phyloP scores from a whole-genome alignment of 30 jellyfish, hydroid and myxozoan genomes.

The Aurelia aurita region DNA sequence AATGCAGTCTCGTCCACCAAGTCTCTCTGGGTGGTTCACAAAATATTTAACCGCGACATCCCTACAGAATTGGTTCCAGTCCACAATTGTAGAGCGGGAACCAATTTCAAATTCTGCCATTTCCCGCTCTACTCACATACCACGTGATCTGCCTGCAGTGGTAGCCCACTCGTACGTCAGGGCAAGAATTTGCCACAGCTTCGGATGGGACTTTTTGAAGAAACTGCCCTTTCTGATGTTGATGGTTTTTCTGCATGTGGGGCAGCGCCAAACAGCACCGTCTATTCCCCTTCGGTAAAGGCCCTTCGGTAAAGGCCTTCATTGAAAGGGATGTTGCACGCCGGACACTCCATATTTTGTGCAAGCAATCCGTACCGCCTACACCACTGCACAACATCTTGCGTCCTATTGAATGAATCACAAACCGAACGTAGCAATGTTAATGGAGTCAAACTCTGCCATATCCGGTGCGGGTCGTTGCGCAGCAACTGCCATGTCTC shows the following conservation, averaged over 20 bases:
- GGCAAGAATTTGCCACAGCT: slow-evolving; percentile 8
- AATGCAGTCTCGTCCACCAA: slow-evolving; percentile 40
- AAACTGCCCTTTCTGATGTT: slow-evolving; percentile 12
- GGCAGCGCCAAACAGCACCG: not conserved
- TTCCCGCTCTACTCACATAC: slow-evolving; percentile 18
- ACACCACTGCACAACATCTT: not conserved
- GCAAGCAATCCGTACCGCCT: not conserved
- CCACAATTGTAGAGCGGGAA: not conserved
- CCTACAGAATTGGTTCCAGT: slow-evolving; percentile 60
- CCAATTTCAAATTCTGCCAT: slow-evolving; percentile 42
- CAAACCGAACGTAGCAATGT: not conserved
- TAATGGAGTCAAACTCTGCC: not conserved
- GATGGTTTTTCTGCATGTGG: not conserved
- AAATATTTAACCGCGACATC: slow-evolving; percentile 27
- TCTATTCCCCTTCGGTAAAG: not conserved
- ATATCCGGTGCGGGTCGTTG: not conserved
- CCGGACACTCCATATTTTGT: not conserved
- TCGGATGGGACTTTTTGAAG: not conserved
- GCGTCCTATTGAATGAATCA: not conserved
- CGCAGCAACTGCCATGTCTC: not conserved
- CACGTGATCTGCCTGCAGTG: slow-evolving; percentile 22
- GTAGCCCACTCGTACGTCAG: slow-evolving; percentile 1
- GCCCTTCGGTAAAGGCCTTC: not conserved
- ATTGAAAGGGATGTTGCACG: not conserved
- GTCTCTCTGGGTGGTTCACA: slow-evolving; percentile 25